Evolutionary conservation across 2,888 invertebrate genomes (phyloP), one percentile per base, ranked within the genome.

Genomic region (Leucozona laternaria): DNA sequence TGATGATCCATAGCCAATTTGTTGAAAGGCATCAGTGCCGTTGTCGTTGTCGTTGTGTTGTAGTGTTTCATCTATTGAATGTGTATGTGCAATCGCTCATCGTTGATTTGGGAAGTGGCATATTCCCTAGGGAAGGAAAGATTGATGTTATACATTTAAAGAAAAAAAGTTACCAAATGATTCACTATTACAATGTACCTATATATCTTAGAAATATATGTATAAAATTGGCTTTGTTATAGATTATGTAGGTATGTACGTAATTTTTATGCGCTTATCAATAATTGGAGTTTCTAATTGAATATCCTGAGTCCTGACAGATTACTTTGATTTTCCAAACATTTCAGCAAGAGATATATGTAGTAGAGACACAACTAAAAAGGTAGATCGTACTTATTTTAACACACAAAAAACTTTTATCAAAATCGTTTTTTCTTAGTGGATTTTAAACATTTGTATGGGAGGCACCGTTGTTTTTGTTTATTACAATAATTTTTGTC

Each of bases 1-100:
- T 86, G 82, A 86, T 82, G 86, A 75, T 78, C 82, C 86, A 64
- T 86, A 62, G 82, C 78, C 75, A 87, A 80, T 83, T 83, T 87
- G 83, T 68, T 70, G 55, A 50, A 68, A 68, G 66, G 66, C n/a
- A n/a, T n/a, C 37, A 68, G 28, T 48, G 20, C 15, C 7, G 8
- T 28, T 15, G 20, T 58, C 4, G 34, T 28, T 55, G 7, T 31
- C n/a, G n/a, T n/a, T n/a, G n/a, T n/a, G n/a, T n/a, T 20, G 43
- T 34, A 57, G 57, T 37, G 20, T 31, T 64, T 72, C 55, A 40
- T 40, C 28, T 75, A 58, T 60, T 58, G 68, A 57, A 68, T 72
- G n/a, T 62, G 70, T 72, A 15, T 62, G 70, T 17, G 48, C 58
- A 71, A 64, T 60, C 75, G 79, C 73, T 58, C 76, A 75, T 83